Base-by-base conservation (phyloP, 2,888 invertebrate species). In the Dichetophora obliterata region DNA sequence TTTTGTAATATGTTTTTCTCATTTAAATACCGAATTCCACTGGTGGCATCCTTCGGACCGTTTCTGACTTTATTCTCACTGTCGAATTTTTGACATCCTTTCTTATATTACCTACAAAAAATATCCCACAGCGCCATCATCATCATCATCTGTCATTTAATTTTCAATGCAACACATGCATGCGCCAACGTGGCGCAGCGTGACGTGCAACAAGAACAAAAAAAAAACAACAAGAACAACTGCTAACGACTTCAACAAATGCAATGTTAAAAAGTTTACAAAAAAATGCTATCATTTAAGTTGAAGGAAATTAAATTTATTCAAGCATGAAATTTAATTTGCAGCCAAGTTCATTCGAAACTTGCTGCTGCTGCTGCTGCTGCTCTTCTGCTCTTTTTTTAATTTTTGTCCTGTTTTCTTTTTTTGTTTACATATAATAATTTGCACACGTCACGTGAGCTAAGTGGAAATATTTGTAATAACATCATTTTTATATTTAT, bases 241-340 rank as follows among this genome's bases (percentile, higher is more conserved):
- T 6, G 22, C 2, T 22, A 19, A 57, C 3, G 2, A 19, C 65
- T 34, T 34, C 5, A n/a, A 65, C 9, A 63, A 31, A 63, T 9
- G 27, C 24, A 31, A 31, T 5, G 31, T 11, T 14, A 63, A 31
- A 31, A 63, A 27, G 14, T 27, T 16, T 63, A 63, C 9, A 65
- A 65, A 61, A 54, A 74, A 43, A 59, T 22, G 27, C 37, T 9
- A 63, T 31, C 5, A 19, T 73, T 50, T 50, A 76, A 75, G 75
- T 63, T 70, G 24, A 69, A 81, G 81, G 80, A 82, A 82, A 82
- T 82, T 81, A 81, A 81, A 82, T 76, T 78, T 80, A 79, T 71
- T 81, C 81, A 78, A 77, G 81, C 82, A 77, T 81, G 79, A 78
- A 82, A 81, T 81, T 82, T 79, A 82, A 82, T 82, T 82, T 81